phyloP scores from a whole-genome alignment of 2,797 vertebrate genomes.

The Pantherophis alleghaniensis region DNA sequence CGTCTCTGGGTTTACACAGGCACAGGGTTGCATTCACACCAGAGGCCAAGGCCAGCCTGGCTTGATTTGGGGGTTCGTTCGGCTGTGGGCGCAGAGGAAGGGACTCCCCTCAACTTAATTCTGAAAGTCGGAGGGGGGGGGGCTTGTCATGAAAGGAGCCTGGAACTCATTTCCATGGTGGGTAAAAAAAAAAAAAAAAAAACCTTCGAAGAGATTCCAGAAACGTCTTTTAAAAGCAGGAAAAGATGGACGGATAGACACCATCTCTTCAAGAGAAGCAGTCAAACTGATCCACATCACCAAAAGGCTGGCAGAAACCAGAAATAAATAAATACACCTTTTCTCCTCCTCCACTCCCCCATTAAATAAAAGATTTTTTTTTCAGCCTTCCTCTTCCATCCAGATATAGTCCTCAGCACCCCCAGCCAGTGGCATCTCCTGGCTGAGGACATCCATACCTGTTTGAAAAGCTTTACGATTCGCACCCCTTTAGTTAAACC shows the following conservation, averaged over 20 bases:
- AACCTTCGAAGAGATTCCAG: too few relatives aligned
- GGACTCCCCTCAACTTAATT: background rate
- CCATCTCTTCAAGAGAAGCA: background rate
- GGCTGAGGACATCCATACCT: background rate
- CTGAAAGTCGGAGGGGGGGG: background rate
- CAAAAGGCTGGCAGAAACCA: background rate
- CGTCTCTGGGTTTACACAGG: background rate
- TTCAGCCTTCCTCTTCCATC: background rate
- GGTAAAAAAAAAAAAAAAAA: too few relatives aligned
- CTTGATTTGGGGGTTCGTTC: background rate
- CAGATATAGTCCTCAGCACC: background rate
- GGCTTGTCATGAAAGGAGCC: background rate
- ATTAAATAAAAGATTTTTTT: background rate
- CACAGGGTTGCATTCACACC: background rate
- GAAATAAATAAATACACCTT: background rate
- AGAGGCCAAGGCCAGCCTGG: background rate
- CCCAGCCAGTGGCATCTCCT: background rate
- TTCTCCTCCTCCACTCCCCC: fast-evolving
- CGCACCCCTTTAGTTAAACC: background rate
- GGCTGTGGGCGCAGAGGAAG: background rate
- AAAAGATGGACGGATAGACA: background rate
- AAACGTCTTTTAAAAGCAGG: too few relatives aligned
- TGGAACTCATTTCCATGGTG: background rate
- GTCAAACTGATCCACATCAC: background rate
- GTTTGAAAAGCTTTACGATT: background rate